Base-by-base conservation (phyloP, 1,140 invertebrate genomes). In the Caligus rogercresseyi region DNA sequence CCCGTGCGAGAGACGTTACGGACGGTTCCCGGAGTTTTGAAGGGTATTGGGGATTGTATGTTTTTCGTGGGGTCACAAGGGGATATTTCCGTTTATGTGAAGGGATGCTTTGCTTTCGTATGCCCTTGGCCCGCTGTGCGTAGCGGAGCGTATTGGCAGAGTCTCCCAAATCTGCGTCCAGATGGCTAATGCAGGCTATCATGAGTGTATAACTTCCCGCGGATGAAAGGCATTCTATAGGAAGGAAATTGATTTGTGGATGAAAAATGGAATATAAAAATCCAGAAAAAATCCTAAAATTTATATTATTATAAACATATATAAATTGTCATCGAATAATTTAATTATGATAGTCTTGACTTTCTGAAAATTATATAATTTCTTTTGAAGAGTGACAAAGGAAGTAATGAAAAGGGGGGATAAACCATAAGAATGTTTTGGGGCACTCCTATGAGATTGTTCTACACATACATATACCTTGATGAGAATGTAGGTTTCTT, bases 161-260 rank as follows among this genome's bases (percentile, higher is more conserved):
- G 7, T 63, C 61, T 4, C 3, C 15, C 15, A 63, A 3, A 56
- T 63, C 61, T 4, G 54, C n/a, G 3, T 53, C 43, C 7, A n/a
- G 21, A 16, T 51, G 52, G 25, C 61, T 63, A 3, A 63, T 24
- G 24, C 61, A 63, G n/a, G 61, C 61, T 16, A 63, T 63, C 61
- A 63, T 63, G 21, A 31, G 7, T 11, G 43, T 63, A 24, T 23
- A 25, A 11, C 43, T 3, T 2, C 14, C 20, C 19, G 31, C 7
- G n/a, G 31, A 43, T n/a, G 7, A n/a, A 7, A 43, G 31, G n/a
- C 31, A 43, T 43, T 43, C 31, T 43, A n/a, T 43, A 43, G n/a
- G n/a, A 43, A 11, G n/a, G n/a, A n/a, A n/a, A n/a, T n/a, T n/a
- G n/a, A n/a, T n/a, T n/a, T n/a, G n/a, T n/a, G n/a, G 31, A 11